phyloP scores from a whole-genome alignment of 2,113 vertebrate genomes.

The Hoplias malabaricus region DNA sequence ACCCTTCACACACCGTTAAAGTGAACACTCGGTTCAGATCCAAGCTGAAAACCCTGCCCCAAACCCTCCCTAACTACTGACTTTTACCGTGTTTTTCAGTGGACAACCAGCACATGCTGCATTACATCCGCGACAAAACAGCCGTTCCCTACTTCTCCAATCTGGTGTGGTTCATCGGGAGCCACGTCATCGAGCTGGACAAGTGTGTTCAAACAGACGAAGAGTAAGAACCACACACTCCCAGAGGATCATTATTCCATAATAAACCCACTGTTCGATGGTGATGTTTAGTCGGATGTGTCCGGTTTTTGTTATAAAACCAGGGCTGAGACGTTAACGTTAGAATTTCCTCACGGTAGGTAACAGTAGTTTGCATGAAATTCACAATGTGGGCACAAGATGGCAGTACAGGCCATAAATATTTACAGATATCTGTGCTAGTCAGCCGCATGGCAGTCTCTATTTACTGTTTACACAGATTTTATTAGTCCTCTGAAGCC shows the following conservation, averaged over 20 bases:
- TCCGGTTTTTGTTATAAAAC: no score
- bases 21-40: no score
- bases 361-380: background rate
- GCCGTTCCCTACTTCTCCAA: slow-evolving; percentile 99
- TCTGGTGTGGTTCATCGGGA: slow-evolving; percentile 98
- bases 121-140: slow-evolving; percentile 97
- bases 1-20: no score
- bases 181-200: slow-evolving; percentile 96
- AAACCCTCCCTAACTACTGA: slow-evolving; percentile 3
- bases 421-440: background rate
- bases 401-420: slow-evolving; percentile 40
- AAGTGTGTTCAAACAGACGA: slow-evolving; percentile 97
- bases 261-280: no score
- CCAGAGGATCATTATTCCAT: no score
- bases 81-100: slow-evolving; percentile 72
- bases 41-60: no score
- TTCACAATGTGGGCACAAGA: slow-evolving; percentile 51
- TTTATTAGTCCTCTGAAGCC: no score
- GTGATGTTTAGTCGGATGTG: background rate
- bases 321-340: no score
- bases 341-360: no score
- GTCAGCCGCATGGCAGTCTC: background rate
- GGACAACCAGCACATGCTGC: slow-evolving; percentile 98
- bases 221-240: no score
- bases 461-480: background rate